Evolutionary conservation across 2,113 vertebrate genomes (phyloP), one percentile per base, ranked within the genome.

Genomic region (Tenrec ecaudatus): DNA sequence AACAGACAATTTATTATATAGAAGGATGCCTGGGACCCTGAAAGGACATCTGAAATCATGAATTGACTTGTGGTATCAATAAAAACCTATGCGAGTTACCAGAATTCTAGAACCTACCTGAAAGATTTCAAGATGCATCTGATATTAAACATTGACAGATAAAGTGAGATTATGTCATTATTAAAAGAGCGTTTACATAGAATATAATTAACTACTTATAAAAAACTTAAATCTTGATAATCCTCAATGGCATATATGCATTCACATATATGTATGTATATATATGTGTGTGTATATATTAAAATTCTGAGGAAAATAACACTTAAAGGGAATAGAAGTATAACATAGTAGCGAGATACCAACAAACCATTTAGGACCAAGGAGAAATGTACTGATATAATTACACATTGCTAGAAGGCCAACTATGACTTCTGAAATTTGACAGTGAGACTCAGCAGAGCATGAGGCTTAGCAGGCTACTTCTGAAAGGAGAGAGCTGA

Each of bases 351-450:
- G 79, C 16, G 43, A 78, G 25, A 23, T 79, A 89, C 22, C 36
- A 79, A 79, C 66, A 86, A 89, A 27, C 17, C 36, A 75, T 64
- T 83, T 33, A 4, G 82, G 60, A 68, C 53, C 31, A 86, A 86
- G 43, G 4, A 81, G 47, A 62, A 95, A 82, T 64, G n/a, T 31
- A 92, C n/a, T 79, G 53, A 75, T 69, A 20, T 36, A 83, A 60
- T 80, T 89, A 25, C 58, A 29, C 29, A 57, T 71, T 87, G 43
- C 33, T 27, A 36, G 76, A 78, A 89, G 4, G 14, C 82, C 66
- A 90, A 29, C 4, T 53, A 85, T 14, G 7, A 71, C 14, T 86
- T 89, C 7, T 7, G 12, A 31, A 79, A 83, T 79, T 58, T 80
- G 47, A 53, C 47, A 53, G 47, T 53, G 47, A 10, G 43, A 84